These are phyloP conservation scores for Carcharodon carcharias DNA, from an alignment of 2,797 vertebrate species.

Conservation along the genomic window DNA sequence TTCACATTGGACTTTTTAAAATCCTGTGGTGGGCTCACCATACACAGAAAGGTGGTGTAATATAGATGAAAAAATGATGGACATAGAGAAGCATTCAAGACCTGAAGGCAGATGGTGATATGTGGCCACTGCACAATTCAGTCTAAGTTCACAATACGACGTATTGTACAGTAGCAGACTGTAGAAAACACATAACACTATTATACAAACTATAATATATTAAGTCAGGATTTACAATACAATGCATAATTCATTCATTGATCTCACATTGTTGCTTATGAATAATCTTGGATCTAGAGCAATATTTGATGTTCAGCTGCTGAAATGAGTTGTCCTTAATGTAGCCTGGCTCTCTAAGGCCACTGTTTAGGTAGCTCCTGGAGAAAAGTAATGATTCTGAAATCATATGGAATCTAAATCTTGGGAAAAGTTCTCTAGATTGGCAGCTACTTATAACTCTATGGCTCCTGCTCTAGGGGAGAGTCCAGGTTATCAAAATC, in stretches of 20 bases:
- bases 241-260: not conserved
- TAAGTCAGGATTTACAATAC: not conserved
- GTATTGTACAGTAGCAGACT: not conserved
- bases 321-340: not conserved
- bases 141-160: not conserved
- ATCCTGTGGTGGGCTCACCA: not conserved
- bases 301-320: not conserved
- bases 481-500: not conserved
- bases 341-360: not conserved
- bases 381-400: not conserved
- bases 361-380: not conserved
- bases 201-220: not conserved
- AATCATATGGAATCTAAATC: not conserved
- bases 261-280: not conserved
- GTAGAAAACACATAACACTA: not conserved
- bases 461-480: not conserved
- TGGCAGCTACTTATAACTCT: not conserved
- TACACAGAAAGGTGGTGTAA: not conserved
- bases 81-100: not conserved
- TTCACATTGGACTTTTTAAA: not conserved
- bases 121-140: not conserved
- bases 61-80: not conserved
- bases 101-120: not conserved
- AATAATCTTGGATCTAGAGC: not conserved
- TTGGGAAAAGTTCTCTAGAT: not conserved